These are phyloP conservation scores for Petrolisthes manimaculis DNA, from an alignment of 2,888 invertebrate genomes.

Conservation along the genomic window DNA sequence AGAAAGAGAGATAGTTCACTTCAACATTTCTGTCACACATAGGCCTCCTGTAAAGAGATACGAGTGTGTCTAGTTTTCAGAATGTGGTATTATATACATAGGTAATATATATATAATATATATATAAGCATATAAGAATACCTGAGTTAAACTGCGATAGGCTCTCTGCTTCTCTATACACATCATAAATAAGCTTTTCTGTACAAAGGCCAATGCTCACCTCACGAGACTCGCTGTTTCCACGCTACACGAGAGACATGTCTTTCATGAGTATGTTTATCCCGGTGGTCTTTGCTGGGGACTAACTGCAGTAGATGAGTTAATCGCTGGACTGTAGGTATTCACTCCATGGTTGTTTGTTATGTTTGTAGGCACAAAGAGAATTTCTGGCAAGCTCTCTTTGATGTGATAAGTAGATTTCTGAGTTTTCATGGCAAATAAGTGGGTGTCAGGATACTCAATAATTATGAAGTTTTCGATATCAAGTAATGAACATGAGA, in stretches of 20 bases:
- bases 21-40: constrained; percentile 2
- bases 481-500: constrained; percentile 55
- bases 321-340: constrained; percentile 27
- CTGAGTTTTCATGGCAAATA: constrained; percentile 57
- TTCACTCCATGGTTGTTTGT: constrained; percentile 42
- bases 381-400: constrained; percentile 48
- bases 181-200: constrained; percentile 51
- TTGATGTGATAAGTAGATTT: constrained; percentile 63
- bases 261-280: constrained; percentile 50
- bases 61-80: constrained; percentile 8
- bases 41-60: background rate
- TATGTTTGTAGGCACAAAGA: constrained; percentile 59
- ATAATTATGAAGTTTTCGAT: constrained; percentile 42
- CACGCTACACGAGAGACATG: constrained; percentile 48
- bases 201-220: constrained; percentile 55
- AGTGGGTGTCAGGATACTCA: constrained; percentile 35
- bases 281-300: constrained; percentile 20
- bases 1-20: background rate
- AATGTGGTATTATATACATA: constrained; percentile 23
- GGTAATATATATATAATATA: constrained; percentile 35
- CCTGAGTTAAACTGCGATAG: constrained; percentile 30
- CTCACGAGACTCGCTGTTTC: constrained; percentile 45
- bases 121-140: constrained; percentile 17
- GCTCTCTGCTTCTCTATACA: constrained; percentile 35
- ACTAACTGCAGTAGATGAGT: constrained; percentile 38